phyloP scores from a whole-genome alignment of 2,797 vertebrate species.

The Florisuga fusca region DNA sequence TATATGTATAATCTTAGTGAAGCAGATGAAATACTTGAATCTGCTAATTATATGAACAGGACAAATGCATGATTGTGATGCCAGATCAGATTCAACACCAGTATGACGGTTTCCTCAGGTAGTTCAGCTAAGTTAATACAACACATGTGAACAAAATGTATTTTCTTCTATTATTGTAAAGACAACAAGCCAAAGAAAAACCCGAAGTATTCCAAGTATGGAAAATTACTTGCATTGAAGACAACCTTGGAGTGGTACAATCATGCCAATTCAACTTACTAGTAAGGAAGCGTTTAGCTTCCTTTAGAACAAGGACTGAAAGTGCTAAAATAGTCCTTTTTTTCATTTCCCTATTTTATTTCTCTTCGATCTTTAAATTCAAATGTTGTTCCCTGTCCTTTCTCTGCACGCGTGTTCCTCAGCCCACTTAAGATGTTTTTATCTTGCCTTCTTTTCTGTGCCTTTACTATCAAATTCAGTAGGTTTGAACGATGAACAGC shows the following conservation, averaged over 20 bases:
- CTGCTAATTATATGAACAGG: background rate
- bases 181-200: slow-evolving; percentile 43
- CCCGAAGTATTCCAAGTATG: slow-evolving; percentile 14
- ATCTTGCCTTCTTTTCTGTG: slow-evolving; percentile 78
- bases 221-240: slow-evolving; percentile 57
- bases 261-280: slow-evolving; percentile 29
- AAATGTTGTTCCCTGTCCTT: slow-evolving; percentile 58
- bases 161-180: background rate
- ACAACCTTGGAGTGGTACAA: background rate
- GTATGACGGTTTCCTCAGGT: slow-evolving; percentile 48
- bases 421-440: slow-evolving; percentile 80
- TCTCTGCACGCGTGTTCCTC: slow-evolving; percentile 27
- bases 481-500: slow-evolving; percentile 81
- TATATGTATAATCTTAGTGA: slow-evolving; percentile 6
- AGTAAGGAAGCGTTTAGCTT: slow-evolving; percentile 8
- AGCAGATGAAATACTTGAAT: slow-evolving; percentile 6
- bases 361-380: slow-evolving; percentile 49
- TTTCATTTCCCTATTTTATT: slow-evolving; percentile 35
- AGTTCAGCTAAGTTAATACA: slow-evolving; percentile 34
- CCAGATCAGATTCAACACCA: background rate
- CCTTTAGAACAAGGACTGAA: background rate
- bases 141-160: background rate
- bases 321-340: slow-evolving; percentile 37
- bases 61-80: background rate
- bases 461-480: slow-evolving; percentile 84